Conservation (phyloP, 2,888 invertebrate genomes). For the Blastobasis adustella region DNA sequence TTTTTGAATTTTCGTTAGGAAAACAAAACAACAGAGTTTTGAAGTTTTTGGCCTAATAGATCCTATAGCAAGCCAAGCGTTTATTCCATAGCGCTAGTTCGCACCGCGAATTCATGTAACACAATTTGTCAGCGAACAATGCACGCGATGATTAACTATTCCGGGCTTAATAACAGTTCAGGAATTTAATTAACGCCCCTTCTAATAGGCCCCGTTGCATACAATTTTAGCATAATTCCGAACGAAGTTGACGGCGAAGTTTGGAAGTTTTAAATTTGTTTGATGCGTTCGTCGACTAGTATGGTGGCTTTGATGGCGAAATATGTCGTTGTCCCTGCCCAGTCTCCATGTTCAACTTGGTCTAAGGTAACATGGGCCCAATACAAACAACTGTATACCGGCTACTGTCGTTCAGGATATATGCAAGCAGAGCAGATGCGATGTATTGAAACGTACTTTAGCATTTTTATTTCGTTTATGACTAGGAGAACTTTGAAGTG, state of each 20-base stretch:
- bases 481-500: too few species aligned
- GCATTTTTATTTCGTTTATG: too few species aligned
- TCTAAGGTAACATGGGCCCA: too few species aligned
- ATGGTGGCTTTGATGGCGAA: neutral
- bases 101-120: constrained; percentile 4
- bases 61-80: neutral
- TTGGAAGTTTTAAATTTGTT: neutral
- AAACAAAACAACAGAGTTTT: too few species aligned
- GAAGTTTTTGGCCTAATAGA: neutral
- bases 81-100: neutral
- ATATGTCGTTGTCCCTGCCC: too few species aligned
- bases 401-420: too few species aligned
- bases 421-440: too few species aligned
- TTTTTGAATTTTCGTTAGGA: too few species aligned
- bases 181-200: constrained; percentile 8
- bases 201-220: neutral
- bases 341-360: too few species aligned
- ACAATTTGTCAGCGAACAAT: constrained; percentile 12
- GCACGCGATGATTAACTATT: constrained; percentile 7
- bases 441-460: too few species aligned
- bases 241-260: neutral
- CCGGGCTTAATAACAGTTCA: constrained; percentile 3
- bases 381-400: too few species aligned
- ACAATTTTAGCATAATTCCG: constrained; percentile 3
- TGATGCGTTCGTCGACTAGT: neutral